Evolutionary conservation across 1,140 invertebrate species (phyloP), one percentile per base, ranked within the genome.

Genomic region (Adoxophyes honmai): DNA sequence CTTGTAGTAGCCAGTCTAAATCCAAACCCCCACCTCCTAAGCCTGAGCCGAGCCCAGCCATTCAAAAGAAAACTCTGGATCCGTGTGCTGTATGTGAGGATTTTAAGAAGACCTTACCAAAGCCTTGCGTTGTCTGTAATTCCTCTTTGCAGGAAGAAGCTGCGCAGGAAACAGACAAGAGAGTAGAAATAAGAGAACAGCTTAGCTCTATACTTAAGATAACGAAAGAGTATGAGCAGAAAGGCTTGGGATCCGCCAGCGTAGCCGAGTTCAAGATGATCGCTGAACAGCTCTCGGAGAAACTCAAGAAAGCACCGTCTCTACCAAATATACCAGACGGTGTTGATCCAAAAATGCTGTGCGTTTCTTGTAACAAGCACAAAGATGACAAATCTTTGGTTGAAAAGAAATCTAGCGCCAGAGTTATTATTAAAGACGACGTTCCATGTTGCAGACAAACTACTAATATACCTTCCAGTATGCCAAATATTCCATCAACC

Each of bases 221-320:
- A 6, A 74, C 71, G 11, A 70, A 70, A 56, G 57, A 63, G 18
- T 59, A 74, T 21, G 60, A 74, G 57, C 57, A 61, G n/a, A 61
- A 69, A 56, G 69, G 61, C 6, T 33, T 63, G 0, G 16, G 63
- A 1, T 18, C 62, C 8, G 35, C 55, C 5, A 64, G 54, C 53
- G 42, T 75, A 0, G 59, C 71, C 10, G 61, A 73, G 15, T 73
- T 77, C 55, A 52, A 77, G 21, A 65, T 62, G 60, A 68, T 66
- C 21, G 72, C 72, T 6, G 59, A 64, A 57, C 55, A 67, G 14
- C 53, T 77, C 10, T 66, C 64, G 37, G 51, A 64, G 4, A 67
- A 69, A 28, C 65, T 75, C 2, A 28, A 28, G 6, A 6, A 2
- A 28, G 21, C 21, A 28, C 21, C 21, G 6, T 6, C 21, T 2